Evolutionary conservation across 2,113 vertebrate species (phyloP), one percentile per base, ranked within the genome.

Genomic region (Sarotherodon lohbergeri): DNA sequence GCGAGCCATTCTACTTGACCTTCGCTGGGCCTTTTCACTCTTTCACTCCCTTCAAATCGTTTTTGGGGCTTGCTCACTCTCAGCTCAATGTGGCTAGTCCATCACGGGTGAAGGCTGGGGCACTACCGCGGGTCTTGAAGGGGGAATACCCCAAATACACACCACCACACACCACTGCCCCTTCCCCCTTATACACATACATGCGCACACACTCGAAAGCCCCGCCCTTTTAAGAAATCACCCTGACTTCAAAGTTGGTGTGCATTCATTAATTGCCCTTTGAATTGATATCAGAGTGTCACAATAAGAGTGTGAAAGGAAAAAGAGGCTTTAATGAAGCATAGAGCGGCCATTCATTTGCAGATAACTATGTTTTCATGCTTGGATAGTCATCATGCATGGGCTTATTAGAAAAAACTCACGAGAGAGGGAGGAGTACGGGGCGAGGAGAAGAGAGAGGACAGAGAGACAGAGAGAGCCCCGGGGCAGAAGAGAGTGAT

Each of bases 211-310:
- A 61, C 59, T 54, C 32, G n/a, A 52, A 22, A 19, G 78, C 54
- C 87, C 86, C 89, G 39, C 80, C 85, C 46, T 81, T 82, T 82
- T 83, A 39, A 83, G 81, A 94, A 90, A 95, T 93, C 92, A 89
- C 96, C 96, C 96, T 95, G 95, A 98, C 99, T 99, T 99, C 98
- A 99, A 99, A 99, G 98, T 99, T 97, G 97, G 96, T 95, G 97
- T 97, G 98, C 98, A 99, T 99, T 99, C 98, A 99, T 99, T 99
- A 99, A 99, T 99, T 99, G 98, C 97, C 98, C 98, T 99, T 99
- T 99, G 98, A 99, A 98, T 99, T 98, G 98, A 99, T 99, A 99
- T 98, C 98, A 98, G 98, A 98, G 97, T 97, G 98, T 98, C 98
- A 99, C 98, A 99, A 99, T 99, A 97, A 97, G 97, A 97, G 98